Evolutionary conservation across 2,797 vertebrate species (phyloP), one percentile per base, ranked within the genome.

Genomic region (Alosa sapidissima): DNA sequence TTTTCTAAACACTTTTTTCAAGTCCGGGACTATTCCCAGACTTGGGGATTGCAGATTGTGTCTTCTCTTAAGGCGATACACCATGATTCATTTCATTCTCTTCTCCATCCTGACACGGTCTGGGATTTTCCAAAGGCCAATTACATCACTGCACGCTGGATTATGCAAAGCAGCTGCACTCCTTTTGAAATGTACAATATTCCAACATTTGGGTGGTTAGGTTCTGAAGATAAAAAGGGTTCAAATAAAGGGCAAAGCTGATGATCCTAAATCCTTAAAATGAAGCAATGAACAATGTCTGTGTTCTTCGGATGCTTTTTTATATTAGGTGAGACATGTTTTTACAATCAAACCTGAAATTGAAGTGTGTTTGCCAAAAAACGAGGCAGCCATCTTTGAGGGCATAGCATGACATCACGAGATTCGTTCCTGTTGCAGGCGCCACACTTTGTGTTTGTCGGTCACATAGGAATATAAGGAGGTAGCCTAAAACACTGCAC

Each of bases 151-250:
- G 82, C 87, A 89, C 88, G 88, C 88, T 93, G 91, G 92, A 94
- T 95, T 94, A 94, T 94, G 93, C 89, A 94, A 93, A 94, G 93
- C 24, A 85, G 81, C 62, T 55, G 90, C 91, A 91, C 87, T 89
- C 91, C 89, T 89, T 93, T 94, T 92, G 92, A 93, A 94, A 93
- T 90, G 91, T 89, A 90, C 92, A 90, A 92, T 91, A 92, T 89
- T 85, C 86, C 87, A 88, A 89, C 87, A 72, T 88, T 83, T 83
- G 88, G 86, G 91, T 90, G 87, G 87, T 89, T 89, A 89, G 87
- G 88, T 86, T 89, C 58, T 85, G 84, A 87, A 92, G 91, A 93
- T 93, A 93, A 93, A 93, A 45, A 48, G 90, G 85, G 93, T 94
- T 95, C 92, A 94, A 48, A 83, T 68, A 83, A 88, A 92, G 93